Evolutionary conservation across 2,888 invertebrate species (phyloP).

Genomic region (Parasteatoda lunata): DNA sequence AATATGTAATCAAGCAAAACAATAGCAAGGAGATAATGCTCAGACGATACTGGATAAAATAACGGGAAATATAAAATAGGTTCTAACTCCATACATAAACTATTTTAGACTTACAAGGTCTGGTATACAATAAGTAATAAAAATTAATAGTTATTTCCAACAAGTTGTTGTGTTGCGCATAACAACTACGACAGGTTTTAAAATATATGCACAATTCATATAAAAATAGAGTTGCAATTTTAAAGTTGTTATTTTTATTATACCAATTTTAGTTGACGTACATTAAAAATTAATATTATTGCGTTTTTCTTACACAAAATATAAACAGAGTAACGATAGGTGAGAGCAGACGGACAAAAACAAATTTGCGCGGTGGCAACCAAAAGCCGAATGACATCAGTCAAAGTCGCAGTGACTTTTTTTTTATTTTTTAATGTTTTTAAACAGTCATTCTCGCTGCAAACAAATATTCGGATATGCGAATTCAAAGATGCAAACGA

Average conservation of each 20-base stretch:
- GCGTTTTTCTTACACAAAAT: background rate
- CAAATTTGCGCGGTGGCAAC: constrained; percentile 53
- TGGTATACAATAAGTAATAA: no score
- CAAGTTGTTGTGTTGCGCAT: background rate
- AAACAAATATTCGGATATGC: no score
- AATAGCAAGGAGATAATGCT: no score
- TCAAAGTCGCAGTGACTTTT: constrained; percentile 5
- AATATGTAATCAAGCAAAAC: no score
- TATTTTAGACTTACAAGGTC: no score
- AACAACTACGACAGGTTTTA: background rate
- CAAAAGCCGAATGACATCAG: constrained; percentile 14
- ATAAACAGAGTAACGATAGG: constrained; percentile 32
- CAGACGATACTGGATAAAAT: no score
- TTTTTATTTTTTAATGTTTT: background rate
- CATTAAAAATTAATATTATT: background rate
- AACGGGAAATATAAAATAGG: no score
- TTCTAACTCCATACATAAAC: no score
- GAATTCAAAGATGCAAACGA: no score
- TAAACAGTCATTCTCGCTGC: background rate
- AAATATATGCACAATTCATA: background rate
- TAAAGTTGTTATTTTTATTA: background rate
- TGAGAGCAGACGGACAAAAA: constrained; percentile 22
- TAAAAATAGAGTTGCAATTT: background rate
- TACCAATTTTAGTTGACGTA: background rate
- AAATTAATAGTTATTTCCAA: background rate